Evolutionary conservation across 2,888 invertebrate species (phyloP).

Genomic region (Chrysomela aeneicollis): DNA sequence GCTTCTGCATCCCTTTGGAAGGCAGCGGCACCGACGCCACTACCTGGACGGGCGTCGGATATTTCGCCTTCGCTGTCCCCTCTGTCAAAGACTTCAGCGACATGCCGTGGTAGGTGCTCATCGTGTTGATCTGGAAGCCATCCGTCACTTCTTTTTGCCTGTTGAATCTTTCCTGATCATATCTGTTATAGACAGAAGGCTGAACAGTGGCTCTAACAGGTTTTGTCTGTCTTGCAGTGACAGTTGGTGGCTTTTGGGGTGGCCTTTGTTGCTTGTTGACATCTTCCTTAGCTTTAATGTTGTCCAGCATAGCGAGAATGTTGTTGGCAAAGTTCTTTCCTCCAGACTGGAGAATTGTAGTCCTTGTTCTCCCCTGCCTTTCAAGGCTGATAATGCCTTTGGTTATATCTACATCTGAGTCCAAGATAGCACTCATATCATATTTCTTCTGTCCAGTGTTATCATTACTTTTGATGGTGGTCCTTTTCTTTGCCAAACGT

Average conservation of each 20-base stretch:
- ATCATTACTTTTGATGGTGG: slow-evolving; percentile 95
- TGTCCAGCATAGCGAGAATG: slow-evolving; percentile 88
- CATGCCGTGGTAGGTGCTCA: too few species aligned
- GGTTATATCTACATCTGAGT: slow-evolving; percentile 95
- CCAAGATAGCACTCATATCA: slow-evolving; percentile 87
- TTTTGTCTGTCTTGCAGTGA: slow-evolving; percentile 72
- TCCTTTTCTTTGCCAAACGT: slow-evolving; percentile 93
- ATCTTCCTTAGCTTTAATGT: slow-evolving; percentile 93
- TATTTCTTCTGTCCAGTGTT: slow-evolving; percentile 86
- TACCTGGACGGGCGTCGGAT: slow-evolving; percentile 54
- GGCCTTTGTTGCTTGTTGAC: slow-evolving; percentile 76
- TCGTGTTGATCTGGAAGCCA: too few species aligned
- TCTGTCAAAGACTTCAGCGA: slow-evolving; percentile 97
- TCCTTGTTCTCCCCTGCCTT: slow-evolving; percentile 94
- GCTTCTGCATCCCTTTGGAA: slow-evolving; percentile 52
- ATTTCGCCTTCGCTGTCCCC: slow-evolving; percentile 74
- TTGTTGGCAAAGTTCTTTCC: slow-evolving; percentile 96
- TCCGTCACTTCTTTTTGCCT: too few species aligned
- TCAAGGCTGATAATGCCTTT: too few species aligned
- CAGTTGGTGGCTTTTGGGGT: slow-evolving; percentile 62
- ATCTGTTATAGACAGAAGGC: slow-evolving; percentile 93
- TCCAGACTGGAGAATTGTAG: slow-evolving; percentile 93
- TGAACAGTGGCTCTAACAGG: slow-evolving; percentile 73
- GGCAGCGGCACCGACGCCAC: slow-evolving; percentile 62
- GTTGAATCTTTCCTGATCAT: too few species aligned